phyloP scores from a whole-genome alignment of 2,797 vertebrate species.

The Pachyuromys duprasi region DNA sequence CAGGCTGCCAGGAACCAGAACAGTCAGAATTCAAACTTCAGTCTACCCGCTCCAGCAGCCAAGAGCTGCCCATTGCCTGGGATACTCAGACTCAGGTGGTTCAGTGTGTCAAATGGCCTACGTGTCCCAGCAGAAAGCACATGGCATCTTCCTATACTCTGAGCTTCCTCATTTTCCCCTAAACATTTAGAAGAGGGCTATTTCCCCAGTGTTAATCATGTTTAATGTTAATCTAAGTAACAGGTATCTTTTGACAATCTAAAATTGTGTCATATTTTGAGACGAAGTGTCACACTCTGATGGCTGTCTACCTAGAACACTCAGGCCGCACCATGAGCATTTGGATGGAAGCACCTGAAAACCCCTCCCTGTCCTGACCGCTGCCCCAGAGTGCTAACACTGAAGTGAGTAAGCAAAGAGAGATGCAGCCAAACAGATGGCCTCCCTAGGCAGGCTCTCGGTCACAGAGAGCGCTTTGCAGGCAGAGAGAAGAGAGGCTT shows the following conservation, averaged over 20 bases:
- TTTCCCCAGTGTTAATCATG: slow-evolving; percentile 25
- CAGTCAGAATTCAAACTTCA: not conserved
- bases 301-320: not conserved
- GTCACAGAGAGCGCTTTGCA: not conserved
- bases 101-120: not conserved
- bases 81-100: not conserved
- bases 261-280: not conserved
- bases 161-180: not conserved
- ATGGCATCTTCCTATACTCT: not conserved
- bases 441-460: not conserved
- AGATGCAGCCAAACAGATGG: not conserved
- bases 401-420: slow-evolving; percentile 28
- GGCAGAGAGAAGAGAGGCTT: not conserved
- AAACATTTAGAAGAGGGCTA: not conserved
- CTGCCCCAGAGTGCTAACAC: not conserved
- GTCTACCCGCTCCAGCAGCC: not conserved
- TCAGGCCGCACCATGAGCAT: not conserved
- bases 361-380: not conserved
- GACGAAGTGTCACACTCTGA: not conserved
- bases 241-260: not conserved
- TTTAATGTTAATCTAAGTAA: slow-evolving; percentile 16
- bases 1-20: not conserved
- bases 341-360: not conserved
- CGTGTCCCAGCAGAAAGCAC: not conserved
- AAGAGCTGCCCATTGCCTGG: not conserved